Percentiles rank a stretch among this genome's conserved stretches.
Evolutionary conservation across 2,113 vertebrate species (phyloP).

Genomic region (Oncorhynchus clarkii): DNA sequence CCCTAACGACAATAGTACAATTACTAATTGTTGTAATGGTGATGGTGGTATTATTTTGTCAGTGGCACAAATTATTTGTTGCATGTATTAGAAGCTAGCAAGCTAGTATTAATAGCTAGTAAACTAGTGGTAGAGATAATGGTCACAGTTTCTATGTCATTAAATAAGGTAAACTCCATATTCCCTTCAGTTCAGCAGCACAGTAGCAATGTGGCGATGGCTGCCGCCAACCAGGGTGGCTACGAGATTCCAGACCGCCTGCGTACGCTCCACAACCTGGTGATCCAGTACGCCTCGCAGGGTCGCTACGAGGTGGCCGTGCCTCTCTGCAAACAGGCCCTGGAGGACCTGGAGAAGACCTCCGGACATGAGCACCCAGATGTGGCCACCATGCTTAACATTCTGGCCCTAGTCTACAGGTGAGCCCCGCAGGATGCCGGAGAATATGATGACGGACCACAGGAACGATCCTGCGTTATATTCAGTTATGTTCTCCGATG

Average conservation of each 20-base stretch:
- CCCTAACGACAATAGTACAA: not conserved
- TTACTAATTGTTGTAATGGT: too few relatives aligned
- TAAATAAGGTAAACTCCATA: not conserved
- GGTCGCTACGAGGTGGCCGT: slow-evolving; percentile 96
- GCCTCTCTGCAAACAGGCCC: slow-evolving; percentile 97
- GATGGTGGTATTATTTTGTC: too few relatives aligned
- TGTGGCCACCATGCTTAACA: slow-evolving; percentile 98
- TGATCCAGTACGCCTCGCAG: slow-evolving; percentile 99
- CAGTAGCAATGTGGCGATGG: not conserved
- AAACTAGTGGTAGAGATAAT: not conserved
- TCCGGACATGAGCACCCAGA: slow-evolving; percentile 96
- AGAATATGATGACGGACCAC: not conserved
- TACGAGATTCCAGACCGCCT: slow-evolving; percentile 96
- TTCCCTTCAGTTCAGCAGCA: not conserved
- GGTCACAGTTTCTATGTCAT: not conserved
- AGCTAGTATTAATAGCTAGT: not conserved
- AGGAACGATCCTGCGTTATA: not conserved
- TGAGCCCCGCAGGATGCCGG: slow-evolving; percentile 24
- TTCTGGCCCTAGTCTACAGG: slow-evolving; percentile 98
- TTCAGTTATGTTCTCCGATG: not conserved
- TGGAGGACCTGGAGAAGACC: slow-evolving; percentile 98
- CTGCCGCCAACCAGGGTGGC: slow-evolving; percentile 77
- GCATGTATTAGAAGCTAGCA: not conserved
- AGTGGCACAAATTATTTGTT: too few relatives aligned
- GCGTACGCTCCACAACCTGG: slow-evolving; percentile 95